These are phyloP conservation scores for Drosophila diplacantha DNA, from an alignment of 2,888 invertebrate genomes.

Conservation along the genomic window DNA sequence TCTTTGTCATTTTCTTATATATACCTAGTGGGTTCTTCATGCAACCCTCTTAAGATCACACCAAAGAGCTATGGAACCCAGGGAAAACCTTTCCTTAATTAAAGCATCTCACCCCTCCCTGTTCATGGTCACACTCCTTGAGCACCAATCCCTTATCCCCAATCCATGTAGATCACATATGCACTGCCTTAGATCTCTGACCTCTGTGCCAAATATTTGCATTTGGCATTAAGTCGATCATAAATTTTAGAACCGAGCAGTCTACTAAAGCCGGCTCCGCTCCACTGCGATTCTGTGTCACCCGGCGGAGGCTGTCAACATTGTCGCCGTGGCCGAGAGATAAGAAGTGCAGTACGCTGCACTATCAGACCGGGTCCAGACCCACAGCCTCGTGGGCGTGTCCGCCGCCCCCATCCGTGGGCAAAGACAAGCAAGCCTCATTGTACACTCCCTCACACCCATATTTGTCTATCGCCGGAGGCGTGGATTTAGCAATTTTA, in stretches of 20 bases:
- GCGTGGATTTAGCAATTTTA: slow-evolving; percentile 5
- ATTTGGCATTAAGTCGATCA: slow-evolving; percentile 41
- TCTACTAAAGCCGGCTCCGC: slow-evolving; percentile 30
- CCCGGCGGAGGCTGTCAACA: slow-evolving; percentile 55
- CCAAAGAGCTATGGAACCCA: not conserved
- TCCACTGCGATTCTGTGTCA: slow-evolving; percentile 54
- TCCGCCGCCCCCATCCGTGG: slow-evolving; percentile 19
- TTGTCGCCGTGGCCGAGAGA: slow-evolving; percentile 34
- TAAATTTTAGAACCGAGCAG: slow-evolving; percentile 37
- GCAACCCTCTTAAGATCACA: not conserved
- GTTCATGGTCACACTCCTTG: slow-evolving; percentile 23
- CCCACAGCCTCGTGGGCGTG: slow-evolving; percentile 13
- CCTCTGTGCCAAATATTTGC: slow-evolving; percentile 58
- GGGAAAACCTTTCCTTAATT: too few species aligned
- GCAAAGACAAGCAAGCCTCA: slow-evolving; percentile 28
- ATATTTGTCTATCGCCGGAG: slow-evolving; percentile 20
- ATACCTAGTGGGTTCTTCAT: not conserved
- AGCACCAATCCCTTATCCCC: not conserved
- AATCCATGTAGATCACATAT: slow-evolving; percentile 6
- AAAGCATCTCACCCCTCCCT: not conserved
- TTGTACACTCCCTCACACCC: slow-evolving; percentile 23
- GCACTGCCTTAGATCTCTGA: slow-evolving; percentile 44
- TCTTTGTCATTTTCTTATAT: not conserved
- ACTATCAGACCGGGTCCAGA: slow-evolving; percentile 22
- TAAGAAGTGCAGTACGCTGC: slow-evolving; percentile 37